These are phyloP conservation scores for Cataglyphis cursor DNA, from an alignment of 2,888 invertebrate species.

Conservation along the genomic window DNA sequence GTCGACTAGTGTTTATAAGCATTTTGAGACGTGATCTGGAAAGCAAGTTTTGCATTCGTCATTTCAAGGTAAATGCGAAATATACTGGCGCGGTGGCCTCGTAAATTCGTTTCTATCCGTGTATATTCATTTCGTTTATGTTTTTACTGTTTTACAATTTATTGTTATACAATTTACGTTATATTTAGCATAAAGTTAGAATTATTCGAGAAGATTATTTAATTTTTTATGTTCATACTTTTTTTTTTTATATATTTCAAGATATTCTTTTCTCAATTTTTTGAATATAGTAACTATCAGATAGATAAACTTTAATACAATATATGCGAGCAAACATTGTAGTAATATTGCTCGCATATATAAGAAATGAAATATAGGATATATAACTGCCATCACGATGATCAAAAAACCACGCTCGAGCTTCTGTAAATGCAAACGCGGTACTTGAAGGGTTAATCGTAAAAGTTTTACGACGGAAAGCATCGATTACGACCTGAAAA, in stretches of 20 bases:
- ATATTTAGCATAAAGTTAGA: conserved; percentile 18
- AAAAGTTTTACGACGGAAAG: conserved; percentile 17
- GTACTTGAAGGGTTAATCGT: background rate
- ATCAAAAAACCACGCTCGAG: background rate
- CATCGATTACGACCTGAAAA: background rate
- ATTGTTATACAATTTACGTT: too few relatives aligned
- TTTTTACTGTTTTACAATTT: conserved; percentile 25
- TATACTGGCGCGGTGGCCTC: conserved; percentile 19
- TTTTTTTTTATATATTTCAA: background rate
- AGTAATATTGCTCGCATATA: background rate
- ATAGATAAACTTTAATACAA: background rate
- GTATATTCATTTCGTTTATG: conserved; percentile 23
- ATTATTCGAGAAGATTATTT: conserved; percentile 4
- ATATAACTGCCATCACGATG: background rate
- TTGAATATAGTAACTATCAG: background rate
- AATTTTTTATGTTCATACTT: background rate
- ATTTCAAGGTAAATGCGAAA: conserved; percentile 42
- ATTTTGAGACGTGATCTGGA: conserved; percentile 38
- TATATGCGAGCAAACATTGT: background rate
- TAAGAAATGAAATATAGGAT: background rate
- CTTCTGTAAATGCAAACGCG: background rate
- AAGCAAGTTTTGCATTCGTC: conserved; percentile 44
- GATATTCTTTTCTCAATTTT: background rate
- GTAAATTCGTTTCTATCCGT: conserved; percentile 30
- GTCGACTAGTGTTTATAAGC: conserved; percentile 46